Conservation (phyloP, 2,888 invertebrate genomes). For the Hemistola chrysoprasaria region DNA sequence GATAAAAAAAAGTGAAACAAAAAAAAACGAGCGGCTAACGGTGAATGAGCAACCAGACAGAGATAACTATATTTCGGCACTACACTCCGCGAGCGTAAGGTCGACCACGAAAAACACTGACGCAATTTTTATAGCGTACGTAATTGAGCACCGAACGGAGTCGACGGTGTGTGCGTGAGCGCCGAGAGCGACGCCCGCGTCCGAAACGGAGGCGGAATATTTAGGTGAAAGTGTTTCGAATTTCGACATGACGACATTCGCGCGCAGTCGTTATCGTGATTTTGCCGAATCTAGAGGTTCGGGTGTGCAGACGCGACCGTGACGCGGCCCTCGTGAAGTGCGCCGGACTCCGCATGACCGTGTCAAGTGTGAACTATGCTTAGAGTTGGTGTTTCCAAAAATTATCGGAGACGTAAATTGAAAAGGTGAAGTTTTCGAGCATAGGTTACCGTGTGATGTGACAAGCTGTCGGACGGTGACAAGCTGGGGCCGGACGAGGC, state of each 20-base stretch:
- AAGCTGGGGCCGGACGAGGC: conserved; percentile 73
- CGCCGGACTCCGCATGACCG: conserved; percentile 55
- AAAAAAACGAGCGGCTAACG: conserved; percentile 66
- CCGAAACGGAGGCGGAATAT: conserved; percentile 81
- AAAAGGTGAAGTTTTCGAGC: conserved; percentile 72
- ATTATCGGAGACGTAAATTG: conserved; percentile 69
- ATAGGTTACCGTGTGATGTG: conserved; percentile 71
- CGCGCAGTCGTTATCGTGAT: conserved; percentile 82
- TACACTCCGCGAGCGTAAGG: conserved; percentile 67
- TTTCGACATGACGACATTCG: conserved; percentile 82
- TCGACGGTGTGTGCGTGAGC: conserved; percentile 76
- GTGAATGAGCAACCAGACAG: conserved; percentile 74
- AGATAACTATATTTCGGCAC: conserved; percentile 78
- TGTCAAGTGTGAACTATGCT: conserved; percentile 70
- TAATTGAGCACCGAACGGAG: conserved; percentile 72
- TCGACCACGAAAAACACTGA: conserved; percentile 80
- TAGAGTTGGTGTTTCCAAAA: conserved; percentile 65
- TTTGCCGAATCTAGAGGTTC: conserved; percentile 81
- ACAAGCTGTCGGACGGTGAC: conserved; percentile 72
- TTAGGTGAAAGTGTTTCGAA: conserved; percentile 83
- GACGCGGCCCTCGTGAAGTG: conserved; percentile 57
- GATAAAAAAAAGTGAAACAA: conserved; percentile 77
- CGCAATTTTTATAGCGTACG: conserved; percentile 81
- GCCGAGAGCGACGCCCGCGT: conserved; percentile 81
- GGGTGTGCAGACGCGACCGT: conserved; percentile 57